phyloP scores from a whole-genome alignment of 92 coral and sea anemone species.

The Pocillopora meandrina region DNA sequence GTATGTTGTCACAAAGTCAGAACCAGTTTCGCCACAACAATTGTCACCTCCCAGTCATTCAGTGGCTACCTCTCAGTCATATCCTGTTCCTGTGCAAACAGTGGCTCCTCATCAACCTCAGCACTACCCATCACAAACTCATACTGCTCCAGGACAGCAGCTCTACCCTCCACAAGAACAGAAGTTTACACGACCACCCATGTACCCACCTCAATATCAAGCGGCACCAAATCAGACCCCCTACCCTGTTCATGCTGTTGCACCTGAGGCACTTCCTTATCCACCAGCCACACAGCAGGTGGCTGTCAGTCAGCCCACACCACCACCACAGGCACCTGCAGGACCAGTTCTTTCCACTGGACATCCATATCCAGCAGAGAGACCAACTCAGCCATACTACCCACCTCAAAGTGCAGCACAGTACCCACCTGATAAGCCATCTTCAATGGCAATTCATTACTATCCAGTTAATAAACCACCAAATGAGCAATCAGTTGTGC shows the following conservation, averaged over 20 bases:
- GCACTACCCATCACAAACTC: constrained; percentile 53
- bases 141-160: constrained; percentile 56
- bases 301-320: constrained; percentile 51
- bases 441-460: constrained; percentile 41
- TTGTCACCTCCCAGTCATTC: constrained; percentile 28
- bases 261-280: constrained; percentile 37
- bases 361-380: constrained; percentile 22
- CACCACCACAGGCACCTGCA: constrained; percentile 42
- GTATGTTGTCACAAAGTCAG: constrained; percentile 37
- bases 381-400: constrained; percentile 63
- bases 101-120: constrained; percentile 43
- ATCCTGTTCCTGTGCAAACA: constrained; percentile 28
- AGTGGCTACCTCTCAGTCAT: constrained; percentile 25
- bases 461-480: constrained; percentile 70
- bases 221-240: constrained; percentile 40
- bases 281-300: constrained; percentile 44
- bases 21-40: constrained; percentile 17
- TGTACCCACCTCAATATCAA: constrained; percentile 52
- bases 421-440: constrained; percentile 33
- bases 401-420: constrained; percentile 39
- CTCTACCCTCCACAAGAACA: constrained; percentile 60
- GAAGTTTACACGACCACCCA: constrained; percentile 34
- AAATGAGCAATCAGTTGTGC: constrained; percentile 12
- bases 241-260: constrained; percentile 32
- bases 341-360: constrained; percentile 20